A percentile compares a stretch with the other conserved stretches of the same genome.
These are phyloP conservation scores for Melanostoma scalare DNA, from an alignment of 2,888 invertebrate genomes.

Conservation along the genomic window DNA sequence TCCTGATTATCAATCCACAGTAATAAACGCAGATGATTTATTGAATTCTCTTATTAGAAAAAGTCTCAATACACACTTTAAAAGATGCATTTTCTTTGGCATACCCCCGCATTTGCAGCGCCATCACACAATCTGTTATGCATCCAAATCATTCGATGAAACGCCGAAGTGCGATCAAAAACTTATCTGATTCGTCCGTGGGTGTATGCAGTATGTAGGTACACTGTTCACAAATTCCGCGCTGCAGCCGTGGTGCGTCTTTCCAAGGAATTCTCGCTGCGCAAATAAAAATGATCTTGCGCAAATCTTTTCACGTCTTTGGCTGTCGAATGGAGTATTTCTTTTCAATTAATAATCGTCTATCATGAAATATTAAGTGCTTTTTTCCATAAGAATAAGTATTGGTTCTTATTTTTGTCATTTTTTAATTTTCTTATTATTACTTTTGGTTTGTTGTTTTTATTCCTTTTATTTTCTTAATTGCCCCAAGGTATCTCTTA, in stretches of 20 bases:
- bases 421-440: too few relatives aligned
- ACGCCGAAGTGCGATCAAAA: slow-evolving; percentile 61
- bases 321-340: slow-evolving; percentile 37
- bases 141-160: slow-evolving; percentile 19
- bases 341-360: slow-evolving; percentile 57
- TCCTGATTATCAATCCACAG: slow-evolving; percentile 13
- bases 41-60: slow-evolving; percentile 51
- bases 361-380: slow-evolving; percentile 62
- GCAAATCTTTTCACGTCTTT: background rate
- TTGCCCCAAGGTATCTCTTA: too few relatives aligned
- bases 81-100: slow-evolving; percentile 10
- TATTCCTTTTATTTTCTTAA: too few relatives aligned
- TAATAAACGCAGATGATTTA: slow-evolving; percentile 56
- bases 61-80: slow-evolving; percentile 17
- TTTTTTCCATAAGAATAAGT: slow-evolving; percentile 13
- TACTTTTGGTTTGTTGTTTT: too few relatives aligned
- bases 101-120: background rate
- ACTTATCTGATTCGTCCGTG: slow-evolving; percentile 56
- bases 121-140: slow-evolving; percentile 8
- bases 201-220: slow-evolving; percentile 52
- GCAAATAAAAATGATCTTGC: slow-evolving; percentile 25
- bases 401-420: too few relatives aligned
- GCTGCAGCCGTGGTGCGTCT: slow-evolving; percentile 10
- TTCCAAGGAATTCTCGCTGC: slow-evolving; percentile 18
- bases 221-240: slow-evolving; percentile 47